Evolutionary conservation across 1,140 invertebrate genomes (phyloP), one percentile per base, ranked within the genome.

Genomic region (Pachyrhynchus sulphureomaculatus): DNA sequence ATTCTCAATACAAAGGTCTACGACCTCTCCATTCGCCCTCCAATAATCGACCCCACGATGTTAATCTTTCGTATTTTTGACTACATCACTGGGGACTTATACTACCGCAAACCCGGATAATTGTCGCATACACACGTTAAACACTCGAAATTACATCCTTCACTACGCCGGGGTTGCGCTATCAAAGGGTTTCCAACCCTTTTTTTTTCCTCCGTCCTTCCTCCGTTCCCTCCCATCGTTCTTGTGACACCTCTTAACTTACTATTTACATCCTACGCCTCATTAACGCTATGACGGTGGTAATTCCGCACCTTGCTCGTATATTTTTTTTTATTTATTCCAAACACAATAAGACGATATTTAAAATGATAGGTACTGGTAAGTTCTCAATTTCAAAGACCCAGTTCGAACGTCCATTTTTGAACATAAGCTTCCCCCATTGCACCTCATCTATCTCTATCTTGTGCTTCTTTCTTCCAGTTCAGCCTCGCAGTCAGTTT

Each of bases 61-160:
- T n/a, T n/a, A n/a, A n/a, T n/a, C n/a, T n/a, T n/a, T n/a, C n/a
- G 17, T 36, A 34, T 36, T 26, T 21, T 18, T 20, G 51, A 26
- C 58, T 53, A 44, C 62, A 34, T 15, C 54, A 49, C 48, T 49
- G 54, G 34, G n/a, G n/a, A n/a, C 39, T 56, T 56, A 51, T 44
- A 18, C 57, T 42, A 51, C 53, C 56, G 52, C 52, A 56, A 48
- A 56, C 63, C 51, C 58, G 48, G 58, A 65, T 65, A 65, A 65
- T 65, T 65, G 63, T 65, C 51, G 49, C 51, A n/a, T n/a, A n/a
- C n/a, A 61, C 57, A 60, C 57, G 63, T 65, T 65, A 65, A 52
- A 61, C 53, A 65, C 63, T 65, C 56, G 23, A 65, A 65, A 65
- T 65, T 58, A 65, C 63, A 61, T 65, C 57, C 52, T 62, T 56